Evolutionary conservation across 2,888 invertebrate genomes (phyloP).

Genomic region (Pandemis cinnamomeana): DNA sequence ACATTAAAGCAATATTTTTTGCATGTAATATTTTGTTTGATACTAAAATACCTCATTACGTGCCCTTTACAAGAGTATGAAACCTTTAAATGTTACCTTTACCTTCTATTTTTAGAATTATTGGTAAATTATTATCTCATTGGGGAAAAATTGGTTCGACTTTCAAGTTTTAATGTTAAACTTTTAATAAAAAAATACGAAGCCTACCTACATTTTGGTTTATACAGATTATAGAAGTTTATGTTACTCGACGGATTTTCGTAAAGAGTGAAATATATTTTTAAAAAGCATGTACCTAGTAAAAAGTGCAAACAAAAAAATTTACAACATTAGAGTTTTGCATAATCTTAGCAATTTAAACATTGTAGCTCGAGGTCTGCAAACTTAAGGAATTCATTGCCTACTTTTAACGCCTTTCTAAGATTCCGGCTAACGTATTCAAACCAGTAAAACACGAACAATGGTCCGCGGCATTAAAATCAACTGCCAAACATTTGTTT

Average conservation of each 20-base stretch:
- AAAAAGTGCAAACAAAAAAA: too few species aligned
- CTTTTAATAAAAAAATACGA: conserved; percentile 23
- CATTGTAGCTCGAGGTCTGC: too few species aligned
- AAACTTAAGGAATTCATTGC: not conserved
- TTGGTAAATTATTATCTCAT: conserved; percentile 13
- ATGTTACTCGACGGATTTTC: not conserved
- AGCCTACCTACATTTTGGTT: not conserved
- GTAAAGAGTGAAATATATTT: too few species aligned
- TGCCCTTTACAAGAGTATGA: not conserved
- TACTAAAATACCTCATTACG: not conserved
- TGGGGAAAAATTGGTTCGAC: conserved; percentile 20
- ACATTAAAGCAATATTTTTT: not conserved
- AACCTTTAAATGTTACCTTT: not conserved
- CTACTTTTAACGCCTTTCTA: not conserved
- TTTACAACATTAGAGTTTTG: too few species aligned
- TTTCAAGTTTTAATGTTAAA: conserved; percentile 17
- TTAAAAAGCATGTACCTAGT: too few species aligned
- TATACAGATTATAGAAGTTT: conserved; percentile 21
- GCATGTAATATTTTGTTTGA: not conserved
- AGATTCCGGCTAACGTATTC: not conserved
- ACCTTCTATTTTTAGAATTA: conserved; percentile 10
- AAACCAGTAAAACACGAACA: conserved; percentile 1
- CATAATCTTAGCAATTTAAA: too few species aligned
- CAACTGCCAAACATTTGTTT: conserved; percentile 27
- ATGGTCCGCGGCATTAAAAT: conserved; percentile 24